Percentiles rank a stretch among this genome's conserved stretches.
phyloP scores from a whole-genome alignment of 2,797 vertebrate species.

The Chromis chromis region DNA sequence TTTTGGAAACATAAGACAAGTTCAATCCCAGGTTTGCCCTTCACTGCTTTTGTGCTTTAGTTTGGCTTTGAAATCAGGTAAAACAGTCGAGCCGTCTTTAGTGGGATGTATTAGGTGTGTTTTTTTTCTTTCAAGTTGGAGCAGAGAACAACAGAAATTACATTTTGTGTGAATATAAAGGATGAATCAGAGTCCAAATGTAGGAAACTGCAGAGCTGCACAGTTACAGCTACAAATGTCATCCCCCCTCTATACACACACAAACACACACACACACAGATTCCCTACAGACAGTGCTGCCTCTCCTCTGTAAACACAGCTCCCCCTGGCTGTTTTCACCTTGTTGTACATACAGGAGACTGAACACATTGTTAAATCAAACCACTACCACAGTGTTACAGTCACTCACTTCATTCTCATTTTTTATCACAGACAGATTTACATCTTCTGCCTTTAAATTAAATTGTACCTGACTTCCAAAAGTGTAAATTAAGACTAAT shows the following conservation, averaged over 20 bases:
- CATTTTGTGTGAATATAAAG: constrained; percentile 22
- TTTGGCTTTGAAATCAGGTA: constrained; percentile 59
- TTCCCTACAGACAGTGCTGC: constrained; percentile 65
- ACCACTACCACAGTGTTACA: constrained; percentile 3
- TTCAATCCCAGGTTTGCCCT: constrained; percentile 70
- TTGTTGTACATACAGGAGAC: constrained; percentile 19
- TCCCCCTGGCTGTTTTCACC: constrained; percentile 41
- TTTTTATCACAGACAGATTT: background rate
- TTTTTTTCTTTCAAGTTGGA: background rate
- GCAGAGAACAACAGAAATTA: background rate
- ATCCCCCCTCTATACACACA: too few relatives aligned
- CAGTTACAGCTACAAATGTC: background rate
- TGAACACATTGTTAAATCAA: constrained; percentile 2
- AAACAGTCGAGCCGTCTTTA: constrained; percentile 27
- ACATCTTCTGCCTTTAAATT: background rate
- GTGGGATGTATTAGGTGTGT: constrained; percentile 1
- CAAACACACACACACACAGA: constrained; percentile 16
- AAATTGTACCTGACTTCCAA: background rate
- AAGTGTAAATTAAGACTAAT: background rate
- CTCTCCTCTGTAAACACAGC: constrained; percentile 77
- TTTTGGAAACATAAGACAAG: constrained; percentile 80
- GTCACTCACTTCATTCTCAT: background rate
- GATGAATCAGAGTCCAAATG: background rate
- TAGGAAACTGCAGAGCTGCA: background rate
- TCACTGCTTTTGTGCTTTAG: constrained; percentile 35